Conservation (phyloP, 2,888 invertebrate genomes). For the Cotesia congregata region DNA sequence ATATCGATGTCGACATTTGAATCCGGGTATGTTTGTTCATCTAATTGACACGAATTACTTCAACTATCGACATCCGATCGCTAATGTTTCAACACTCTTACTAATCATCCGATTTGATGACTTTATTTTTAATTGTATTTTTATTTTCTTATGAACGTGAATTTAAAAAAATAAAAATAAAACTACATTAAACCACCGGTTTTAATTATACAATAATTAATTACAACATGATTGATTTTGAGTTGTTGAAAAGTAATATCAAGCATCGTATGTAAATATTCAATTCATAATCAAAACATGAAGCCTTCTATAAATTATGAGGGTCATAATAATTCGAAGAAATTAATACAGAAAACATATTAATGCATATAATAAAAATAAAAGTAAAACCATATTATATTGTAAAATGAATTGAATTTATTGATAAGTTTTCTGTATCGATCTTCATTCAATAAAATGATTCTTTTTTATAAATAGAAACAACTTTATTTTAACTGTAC, state of each 20-base stretch:
- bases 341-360: neutral
- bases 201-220: too few species aligned
- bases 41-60: conserved; percentile 31
- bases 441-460: neutral
- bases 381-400: neutral
- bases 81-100: conserved; percentile 14
- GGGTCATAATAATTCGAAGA: neutral
- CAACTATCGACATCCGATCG: conserved; percentile 32
- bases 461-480: conserved; percentile 44
- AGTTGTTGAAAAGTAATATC: too few species aligned
- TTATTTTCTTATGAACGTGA: too few species aligned
- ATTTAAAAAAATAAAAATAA: too few species aligned
- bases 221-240: too few species aligned
- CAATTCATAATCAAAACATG: too few species aligned
- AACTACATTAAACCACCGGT: too few species aligned
- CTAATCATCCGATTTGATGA: conserved; percentile 1
- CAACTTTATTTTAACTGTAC: conserved; percentile 49
- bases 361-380: neutral
- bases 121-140: neutral
- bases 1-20: conserved; percentile 37
- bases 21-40: conserved; percentile 31
- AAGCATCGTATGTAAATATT: too few species aligned
- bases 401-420: conserved; percentile 20
- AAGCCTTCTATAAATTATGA: neutral
- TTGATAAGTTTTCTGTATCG: neutral